Percentiles rank a stretch among this genome's conserved stretches.
These are phyloP conservation scores for Leptopilina clavipes DNA, from an alignment of 1,140 invertebrate species.

Conservation along the genomic window DNA sequence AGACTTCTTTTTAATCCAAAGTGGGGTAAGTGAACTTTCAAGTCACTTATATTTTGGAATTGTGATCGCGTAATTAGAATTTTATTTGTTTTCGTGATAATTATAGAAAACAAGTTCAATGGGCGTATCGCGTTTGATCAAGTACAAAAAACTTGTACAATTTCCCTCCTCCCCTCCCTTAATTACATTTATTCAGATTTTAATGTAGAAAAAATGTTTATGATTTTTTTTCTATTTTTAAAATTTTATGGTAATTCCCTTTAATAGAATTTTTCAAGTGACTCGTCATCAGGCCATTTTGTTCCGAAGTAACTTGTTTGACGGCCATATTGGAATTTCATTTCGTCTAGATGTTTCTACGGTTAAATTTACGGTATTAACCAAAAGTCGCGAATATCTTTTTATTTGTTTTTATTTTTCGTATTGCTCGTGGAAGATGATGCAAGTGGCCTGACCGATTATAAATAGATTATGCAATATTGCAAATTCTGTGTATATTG, in stretches of 20 bases:
- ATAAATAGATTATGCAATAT: slow-evolving; percentile 70
- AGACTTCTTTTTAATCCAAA: slow-evolving; percentile 60
- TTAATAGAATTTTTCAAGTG: slow-evolving; percentile 47
- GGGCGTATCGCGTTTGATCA: neutral
- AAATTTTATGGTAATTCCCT: neutral
- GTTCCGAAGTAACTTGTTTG: slow-evolving; percentile 63
- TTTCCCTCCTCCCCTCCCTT: too few species aligned
- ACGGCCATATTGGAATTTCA: slow-evolving; percentile 68
- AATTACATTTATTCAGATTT: too few species aligned
- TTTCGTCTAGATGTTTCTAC: slow-evolving; percentile 64
- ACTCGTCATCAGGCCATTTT: slow-evolving; percentile 67
- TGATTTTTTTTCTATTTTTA: neutral
- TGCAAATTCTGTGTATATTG: neutral
- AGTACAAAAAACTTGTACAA: too few species aligned
- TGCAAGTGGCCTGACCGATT: slow-evolving; percentile 51
- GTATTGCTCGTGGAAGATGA: slow-evolving; percentile 49
- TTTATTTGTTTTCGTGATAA: neutral
- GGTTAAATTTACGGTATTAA: slow-evolving; percentile 32
- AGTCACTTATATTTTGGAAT: slow-evolving; percentile 1
- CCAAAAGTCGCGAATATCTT: neutral
- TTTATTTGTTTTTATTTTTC: slow-evolving; percentile 51
- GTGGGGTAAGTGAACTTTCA: slow-evolving; percentile 62
- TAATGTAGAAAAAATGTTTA: too few species aligned
- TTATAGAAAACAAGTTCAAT: neutral
- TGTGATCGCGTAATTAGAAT: neutral